Base-by-base conservation (phyloP, 2,113 vertebrate genomes). In the Microtus montanus region DNA sequence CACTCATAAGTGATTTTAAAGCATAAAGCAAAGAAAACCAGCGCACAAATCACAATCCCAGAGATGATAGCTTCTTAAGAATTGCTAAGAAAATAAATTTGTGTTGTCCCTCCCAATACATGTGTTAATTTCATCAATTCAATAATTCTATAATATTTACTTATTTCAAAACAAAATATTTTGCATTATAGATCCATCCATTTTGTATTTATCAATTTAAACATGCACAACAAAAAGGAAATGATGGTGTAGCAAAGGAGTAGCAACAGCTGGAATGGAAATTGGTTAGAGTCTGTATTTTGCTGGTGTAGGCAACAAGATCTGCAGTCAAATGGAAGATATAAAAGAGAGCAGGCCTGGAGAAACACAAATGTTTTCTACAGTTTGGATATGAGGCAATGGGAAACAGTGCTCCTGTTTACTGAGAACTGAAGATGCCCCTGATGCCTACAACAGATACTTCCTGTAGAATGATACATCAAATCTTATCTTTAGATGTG, bases 381-480 rank as follows among this genome's bases (percentile, higher is more conserved):
- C 7, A 38, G 2, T 44, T 92, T 82, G 30, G 12, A 70, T 6
- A 28, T 47, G 30, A 92, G 10, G 26, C 41, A 33, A 19, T 54
- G 52, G 47, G 33, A 89, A 92, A 70, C 74, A 9, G 20, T 44
- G 15, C 3, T 68, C 11, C 35, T 35, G 14, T 68, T 63, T 38
- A 52, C 28, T 33, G 14, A 84, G 71, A 96, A 66, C 38, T 66
- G 1, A 80, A 87, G 38, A 64, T 10, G 47, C 4, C 6, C 47
- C 6, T 58, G 20, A 91, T 44, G 15, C 15, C 11, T 24, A 2
- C 85, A 82, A 44, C 2, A 22, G 9, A 24, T 61, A 15, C 5
- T n/a, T 49, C 15, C 1, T 68, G 17, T 1, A 26, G 33, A 28
- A 30, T 7, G 3, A 0, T 4, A 26, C 35, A n/a, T 1, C 15